These are phyloP conservation scores for Drosophila mettleri DNA, from an alignment of 2,888 invertebrate species.

Conservation along the genomic window DNA sequence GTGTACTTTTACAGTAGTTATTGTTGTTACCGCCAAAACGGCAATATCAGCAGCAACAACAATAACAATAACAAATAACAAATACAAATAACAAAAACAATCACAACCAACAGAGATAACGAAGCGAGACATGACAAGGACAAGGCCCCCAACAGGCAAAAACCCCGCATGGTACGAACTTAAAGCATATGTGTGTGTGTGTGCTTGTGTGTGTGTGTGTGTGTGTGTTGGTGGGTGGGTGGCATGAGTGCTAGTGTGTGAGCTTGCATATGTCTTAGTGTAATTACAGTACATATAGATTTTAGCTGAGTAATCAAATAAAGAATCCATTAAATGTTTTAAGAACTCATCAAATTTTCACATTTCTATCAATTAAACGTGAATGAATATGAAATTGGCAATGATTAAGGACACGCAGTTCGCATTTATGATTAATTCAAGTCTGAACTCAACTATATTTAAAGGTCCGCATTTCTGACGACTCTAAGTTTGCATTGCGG, in stretches of 20 bases:
- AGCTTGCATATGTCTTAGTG: conserved; percentile 27
- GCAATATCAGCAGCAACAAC: conserved; percentile 47
- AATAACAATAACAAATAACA: conserved; percentile 29
- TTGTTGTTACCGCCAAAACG: conserved; percentile 46
- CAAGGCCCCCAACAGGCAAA: conserved; percentile 49
- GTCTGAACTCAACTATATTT: no score
- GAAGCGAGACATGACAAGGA: conserved; percentile 70
- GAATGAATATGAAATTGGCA: not conserved
- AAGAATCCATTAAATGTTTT: not conserved
- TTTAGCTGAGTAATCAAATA: not conserved
- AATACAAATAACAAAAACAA: conserved; percentile 23
- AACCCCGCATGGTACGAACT: conserved; percentile 17
- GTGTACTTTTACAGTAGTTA: conserved; percentile 44
- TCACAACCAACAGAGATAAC: conserved; percentile 54
- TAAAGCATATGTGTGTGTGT: conserved; percentile 8
- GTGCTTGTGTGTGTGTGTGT: conserved; percentile 15
- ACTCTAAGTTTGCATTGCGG: no score
- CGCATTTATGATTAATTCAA: no score
- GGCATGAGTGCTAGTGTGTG: no score
- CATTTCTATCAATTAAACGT: not conserved
- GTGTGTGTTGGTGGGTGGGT: no score
- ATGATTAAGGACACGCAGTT: no score
- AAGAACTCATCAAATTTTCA: not conserved
- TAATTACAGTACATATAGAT: conserved; percentile 34
- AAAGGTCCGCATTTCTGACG: no score